These are phyloP conservation scores for Stenopsyche tienmushanensis DNA, from an alignment of 1,140 invertebrate species.

Conservation along the genomic window DNA sequence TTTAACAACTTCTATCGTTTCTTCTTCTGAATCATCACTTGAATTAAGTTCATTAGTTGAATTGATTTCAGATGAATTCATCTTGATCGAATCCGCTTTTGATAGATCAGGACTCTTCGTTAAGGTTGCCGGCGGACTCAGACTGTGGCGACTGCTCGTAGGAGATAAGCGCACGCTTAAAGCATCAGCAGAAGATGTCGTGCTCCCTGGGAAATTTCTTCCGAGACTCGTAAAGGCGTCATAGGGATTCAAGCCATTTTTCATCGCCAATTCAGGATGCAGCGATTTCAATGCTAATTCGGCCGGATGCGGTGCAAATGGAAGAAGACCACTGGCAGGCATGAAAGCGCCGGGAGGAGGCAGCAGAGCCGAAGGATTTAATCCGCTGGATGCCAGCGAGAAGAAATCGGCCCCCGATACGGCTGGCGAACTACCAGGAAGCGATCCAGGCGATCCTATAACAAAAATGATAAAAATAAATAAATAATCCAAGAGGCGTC, in stretches of 20 bases:
- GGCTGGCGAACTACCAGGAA: slow-evolving; percentile 50
- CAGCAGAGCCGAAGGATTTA: slow-evolving; percentile 54
- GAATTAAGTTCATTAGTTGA: slow-evolving; percentile 63
- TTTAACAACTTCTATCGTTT: slow-evolving; percentile 72
- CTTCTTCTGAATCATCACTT: slow-evolving; percentile 65
- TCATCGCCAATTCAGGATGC: slow-evolving; percentile 48
- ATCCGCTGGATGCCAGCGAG: slow-evolving; percentile 52
- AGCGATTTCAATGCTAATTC: slow-evolving; percentile 51
- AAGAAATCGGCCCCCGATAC: slow-evolving; percentile 55
- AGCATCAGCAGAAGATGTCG: slow-evolving; percentile 51
- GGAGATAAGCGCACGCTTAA: slow-evolving; percentile 56
- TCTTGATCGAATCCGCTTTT: slow-evolving; percentile 54
- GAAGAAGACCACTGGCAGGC: slow-evolving; percentile 50
- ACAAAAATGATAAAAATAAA: slow-evolving; percentile 42
- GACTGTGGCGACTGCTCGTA: slow-evolving; percentile 56
- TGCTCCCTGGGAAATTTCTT: slow-evolving; percentile 53
- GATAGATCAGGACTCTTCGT: slow-evolving; percentile 50
- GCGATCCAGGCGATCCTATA: slow-evolving; percentile 47
- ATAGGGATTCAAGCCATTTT: slow-evolving; percentile 50
- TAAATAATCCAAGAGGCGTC: background rate
- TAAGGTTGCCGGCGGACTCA: slow-evolving; percentile 54
- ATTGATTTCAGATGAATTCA: slow-evolving; percentile 60
- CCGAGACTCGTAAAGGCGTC: slow-evolving; percentile 45
- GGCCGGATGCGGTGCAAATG: slow-evolving; percentile 52
- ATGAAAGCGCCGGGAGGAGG: slow-evolving; percentile 55